Evolutionary conservation across 2,113 vertebrate species (phyloP), one percentile per base, ranked within the genome.

Genomic region (Bettongia penicillata): DNA sequence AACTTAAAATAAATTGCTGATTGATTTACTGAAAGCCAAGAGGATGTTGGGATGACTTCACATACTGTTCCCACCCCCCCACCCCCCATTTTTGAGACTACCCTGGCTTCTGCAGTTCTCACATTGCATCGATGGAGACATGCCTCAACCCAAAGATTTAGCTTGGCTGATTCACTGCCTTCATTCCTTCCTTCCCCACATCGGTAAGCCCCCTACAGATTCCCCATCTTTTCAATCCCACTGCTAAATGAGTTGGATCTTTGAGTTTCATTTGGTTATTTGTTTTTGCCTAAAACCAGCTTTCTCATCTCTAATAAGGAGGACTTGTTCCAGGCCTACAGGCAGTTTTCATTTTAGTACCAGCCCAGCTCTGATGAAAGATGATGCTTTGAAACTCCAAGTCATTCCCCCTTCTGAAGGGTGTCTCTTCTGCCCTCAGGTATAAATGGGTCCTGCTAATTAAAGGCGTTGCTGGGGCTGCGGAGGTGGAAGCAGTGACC

Each of bases 361-460:
- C n/a, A 37, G 49, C 47, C 90, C 48, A 53, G 31, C 77, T 52
- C 28, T 96, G 47, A 43, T 11, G 53, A 91, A 22, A 92, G 92
- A 92, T 43, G 68, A 43, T 25, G n/a, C 25, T 51, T 95, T 57
- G 68, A 92, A 91, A 51, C 12, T 47, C 19, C 19, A 95, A 95
- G 52, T 50, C 68, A 52, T 50, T 26, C 47, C 37, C 57, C 43
- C 24, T 53, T 92, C 50, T 94, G 37, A 8, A 93, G 89, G 43
- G 16, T 77, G 68, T 19, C 68, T 84, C 14, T 10, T 50, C 37
- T n/a, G 49, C 28, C 61, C 90, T 50, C 28, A n/a, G 68, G 51
- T 43, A 92, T 48, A 90, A 50, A 19, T 11, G 37, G 16, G 26
- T 28, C 61, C 25, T 68, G 26, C 31, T 96, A 89, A 93, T 93